phyloP scores from a whole-genome alignment of 2,797 vertebrate species.

The Amphiprion clarkii region DNA sequence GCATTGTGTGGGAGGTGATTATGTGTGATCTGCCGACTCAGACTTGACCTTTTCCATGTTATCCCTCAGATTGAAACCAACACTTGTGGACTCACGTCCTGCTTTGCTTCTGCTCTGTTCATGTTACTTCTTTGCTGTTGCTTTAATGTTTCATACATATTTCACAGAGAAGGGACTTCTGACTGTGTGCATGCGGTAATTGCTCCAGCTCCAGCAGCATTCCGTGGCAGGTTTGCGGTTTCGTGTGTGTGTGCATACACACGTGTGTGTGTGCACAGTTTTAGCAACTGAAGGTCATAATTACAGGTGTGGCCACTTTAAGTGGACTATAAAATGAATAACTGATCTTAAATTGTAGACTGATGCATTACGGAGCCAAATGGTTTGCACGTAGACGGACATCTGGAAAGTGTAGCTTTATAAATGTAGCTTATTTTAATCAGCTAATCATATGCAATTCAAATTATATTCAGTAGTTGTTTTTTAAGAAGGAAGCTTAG shows the following conservation, averaged over 20 bases:
- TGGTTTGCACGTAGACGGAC: slow-evolving; percentile 16
- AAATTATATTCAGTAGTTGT: slow-evolving; percentile 3
- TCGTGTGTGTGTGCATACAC: neutral
- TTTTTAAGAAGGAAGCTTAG: neutral
- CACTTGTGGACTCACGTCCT: slow-evolving; percentile 61
- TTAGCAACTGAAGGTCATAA: slow-evolving; percentile 36
- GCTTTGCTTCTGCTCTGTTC: slow-evolving; percentile 38
- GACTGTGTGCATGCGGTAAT: slow-evolving; percentile 53
- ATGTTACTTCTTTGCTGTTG: slow-evolving; percentile 33
- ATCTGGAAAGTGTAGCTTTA: slow-evolving; percentile 18
- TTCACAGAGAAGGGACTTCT: slow-evolving; percentile 43
- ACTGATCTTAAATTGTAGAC: slow-evolving; percentile 57
- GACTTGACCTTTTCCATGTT: slow-evolving; percentile 85
- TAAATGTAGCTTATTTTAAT: slow-evolving; percentile 7
- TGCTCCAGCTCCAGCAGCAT: slow-evolving; percentile 35
- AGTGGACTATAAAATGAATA: slow-evolving; percentile 46
- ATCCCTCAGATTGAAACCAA: slow-evolving; percentile 77
- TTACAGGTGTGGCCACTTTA: slow-evolving; percentile 46
- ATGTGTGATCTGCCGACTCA: slow-evolving; percentile 84
- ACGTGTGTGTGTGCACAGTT: slow-evolving; percentile 7
- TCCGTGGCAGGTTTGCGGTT: slow-evolving; percentile 48
- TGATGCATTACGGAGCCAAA: slow-evolving; percentile 32
- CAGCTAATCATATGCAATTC: slow-evolving; percentile 7
- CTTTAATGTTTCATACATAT: slow-evolving; percentile 61
- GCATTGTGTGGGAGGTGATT: slow-evolving; percentile 86